Percentiles rank a stretch among this genome's conserved stretches.
phyloP scores from a whole-genome alignment of 2,888 invertebrate genomes.

The Acanthococcus lagerstroemiae region DNA sequence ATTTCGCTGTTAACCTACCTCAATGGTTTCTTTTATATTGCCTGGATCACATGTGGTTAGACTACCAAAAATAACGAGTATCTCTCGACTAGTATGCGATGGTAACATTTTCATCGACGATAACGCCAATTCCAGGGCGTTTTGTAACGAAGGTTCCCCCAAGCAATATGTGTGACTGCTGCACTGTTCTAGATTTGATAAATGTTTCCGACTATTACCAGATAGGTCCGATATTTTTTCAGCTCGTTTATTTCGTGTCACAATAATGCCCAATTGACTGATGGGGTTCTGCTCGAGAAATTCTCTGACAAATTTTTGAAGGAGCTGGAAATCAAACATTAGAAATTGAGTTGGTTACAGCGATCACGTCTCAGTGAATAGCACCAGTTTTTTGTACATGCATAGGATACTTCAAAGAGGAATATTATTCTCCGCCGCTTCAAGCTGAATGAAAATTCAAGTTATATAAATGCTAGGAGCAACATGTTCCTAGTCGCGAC shows the following conservation, averaged over 20 bases:
- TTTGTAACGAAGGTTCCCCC: conserved; percentile 95
- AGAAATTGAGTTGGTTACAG: no score
- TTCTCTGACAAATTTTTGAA: conserved; percentile 89
- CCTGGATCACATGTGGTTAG: conserved; percentile 95
- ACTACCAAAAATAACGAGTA: conserved; percentile 83
- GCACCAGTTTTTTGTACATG: no score
- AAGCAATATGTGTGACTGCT: conserved; percentile 45
- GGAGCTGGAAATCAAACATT: conserved; percentile 66
- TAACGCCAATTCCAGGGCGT: conserved; percentile 79
- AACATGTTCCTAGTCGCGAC: no score
- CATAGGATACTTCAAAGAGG: no score
- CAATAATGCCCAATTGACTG: conserved; percentile 87
- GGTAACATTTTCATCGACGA: conserved; percentile 79
- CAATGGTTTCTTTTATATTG: conserved; percentile 75
- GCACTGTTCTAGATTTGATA: conserved; percentile 48
- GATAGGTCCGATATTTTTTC: conserved; percentile 85
- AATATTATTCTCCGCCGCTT: no score
- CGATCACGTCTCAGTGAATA: no score
- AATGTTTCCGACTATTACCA: conserved; percentile 71
- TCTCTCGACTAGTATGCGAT: conserved; percentile 87
- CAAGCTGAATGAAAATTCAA: background rate
- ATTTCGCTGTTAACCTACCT: conserved; percentile 44
- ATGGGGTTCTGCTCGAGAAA: conserved; percentile 98
- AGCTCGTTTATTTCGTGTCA: conserved; percentile 84
- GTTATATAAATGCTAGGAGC: background rate